These are phyloP conservation scores for Pelobates fuscus DNA, from an alignment of 2,113 vertebrate species.

Conservation along the genomic window DNA sequence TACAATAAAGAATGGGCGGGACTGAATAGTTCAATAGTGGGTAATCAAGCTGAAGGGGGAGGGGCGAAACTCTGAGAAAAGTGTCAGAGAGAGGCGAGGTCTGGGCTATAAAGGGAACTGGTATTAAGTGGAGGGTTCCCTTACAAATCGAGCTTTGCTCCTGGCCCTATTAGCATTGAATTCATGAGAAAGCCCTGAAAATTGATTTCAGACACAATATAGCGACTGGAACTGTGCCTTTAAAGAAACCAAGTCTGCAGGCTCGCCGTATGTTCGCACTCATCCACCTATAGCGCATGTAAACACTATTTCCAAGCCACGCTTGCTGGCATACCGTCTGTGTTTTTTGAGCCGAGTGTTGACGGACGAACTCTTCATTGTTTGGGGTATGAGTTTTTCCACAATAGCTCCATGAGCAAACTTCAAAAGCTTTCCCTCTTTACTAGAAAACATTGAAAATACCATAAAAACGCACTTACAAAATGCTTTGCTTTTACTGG, in stretches of 20 bases:
- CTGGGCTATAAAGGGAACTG: no score
- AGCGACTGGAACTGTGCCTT: no score
- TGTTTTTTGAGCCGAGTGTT: neutral
- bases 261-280: neutral
- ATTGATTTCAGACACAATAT: no score
- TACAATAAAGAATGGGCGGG: no score
- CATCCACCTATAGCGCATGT: neutral
- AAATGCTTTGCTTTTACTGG: neutral
- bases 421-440: constrained; percentile 11
- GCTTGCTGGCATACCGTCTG: neutral
- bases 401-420: neutral
- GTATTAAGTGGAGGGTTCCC: no score
- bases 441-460: constrained; percentile 27
- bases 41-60: no score
- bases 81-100: no score
- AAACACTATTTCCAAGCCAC: fast-evolving
- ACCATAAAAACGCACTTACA: neutral
- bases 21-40: no score
- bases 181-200: no score
- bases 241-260: constrained; percentile 1
- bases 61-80: no score
- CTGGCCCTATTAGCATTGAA: no score
- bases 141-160: no score
- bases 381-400: neutral
- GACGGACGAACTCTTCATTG: neutral